Percentiles rank a stretch among this genome's conserved stretches.
phyloP scores from a whole-genome alignment of 64 coral and sea anemone genomes.

The Pocillopora verrucosa region DNA sequence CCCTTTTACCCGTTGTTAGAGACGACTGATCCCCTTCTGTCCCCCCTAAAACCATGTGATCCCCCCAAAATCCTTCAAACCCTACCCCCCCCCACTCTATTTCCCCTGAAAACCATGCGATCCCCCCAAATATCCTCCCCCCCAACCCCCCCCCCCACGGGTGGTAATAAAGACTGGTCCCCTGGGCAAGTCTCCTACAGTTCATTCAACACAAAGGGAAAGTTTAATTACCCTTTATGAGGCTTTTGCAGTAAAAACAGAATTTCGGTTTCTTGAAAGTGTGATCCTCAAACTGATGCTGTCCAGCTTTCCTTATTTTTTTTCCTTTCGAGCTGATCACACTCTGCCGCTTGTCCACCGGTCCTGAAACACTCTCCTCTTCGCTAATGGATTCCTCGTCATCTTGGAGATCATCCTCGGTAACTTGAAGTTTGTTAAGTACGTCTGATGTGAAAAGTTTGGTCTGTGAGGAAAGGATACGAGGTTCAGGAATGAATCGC shows the following conservation, averaged over 20 bases:
- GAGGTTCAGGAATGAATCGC: background rate
- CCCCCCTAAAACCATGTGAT: no score
- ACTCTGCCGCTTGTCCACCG: slow-evolving; percentile 68
- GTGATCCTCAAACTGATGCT: slow-evolving; percentile 91
- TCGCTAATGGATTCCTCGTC: slow-evolving; percentile 54
- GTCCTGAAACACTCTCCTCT: slow-evolving; percentile 58
- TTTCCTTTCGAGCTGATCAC: slow-evolving; percentile 60
- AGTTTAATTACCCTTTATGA: slow-evolving; percentile 73
- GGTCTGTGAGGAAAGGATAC: background rate
- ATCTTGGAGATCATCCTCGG: slow-evolving; percentile 74
- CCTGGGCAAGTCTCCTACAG: no score
- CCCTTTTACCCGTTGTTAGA: no score
- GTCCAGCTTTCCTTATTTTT: slow-evolving; percentile 46
- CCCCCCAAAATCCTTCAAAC: no score
- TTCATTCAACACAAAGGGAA: background rate
- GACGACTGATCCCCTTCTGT: no score
- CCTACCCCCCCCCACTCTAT: no score
- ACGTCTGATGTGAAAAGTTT: slow-evolving; percentile 66
- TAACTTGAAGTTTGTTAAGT: slow-evolving; percentile 66
- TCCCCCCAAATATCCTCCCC: no score
- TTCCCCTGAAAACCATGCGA: no score
- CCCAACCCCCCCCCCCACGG: no score
- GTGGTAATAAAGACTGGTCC: no score
- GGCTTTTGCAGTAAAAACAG: slow-evolving; percentile 82
- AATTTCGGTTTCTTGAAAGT: slow-evolving; percentile 80